Base-by-base conservation (phyloP, 2,888 invertebrate genomes). In the Creontiades dilutus region DNA sequence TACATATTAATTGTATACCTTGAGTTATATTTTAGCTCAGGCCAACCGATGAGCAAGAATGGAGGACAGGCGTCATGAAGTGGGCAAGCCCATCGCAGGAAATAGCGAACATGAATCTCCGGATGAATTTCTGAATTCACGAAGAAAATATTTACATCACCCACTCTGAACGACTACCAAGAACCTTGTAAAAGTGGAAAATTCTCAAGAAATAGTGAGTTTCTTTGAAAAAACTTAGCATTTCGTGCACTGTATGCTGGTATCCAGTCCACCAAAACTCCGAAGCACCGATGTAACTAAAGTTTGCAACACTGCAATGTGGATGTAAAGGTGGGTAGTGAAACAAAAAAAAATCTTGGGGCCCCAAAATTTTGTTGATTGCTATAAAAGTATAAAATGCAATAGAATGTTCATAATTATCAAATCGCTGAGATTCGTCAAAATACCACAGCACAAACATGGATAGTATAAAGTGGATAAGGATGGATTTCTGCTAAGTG, bases 41-140 rank as follows among this genome's bases (percentile, higher is more conserved):
- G 7, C 37, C 37, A 2, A 4, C 37, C 37, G 37, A 37, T 68
- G 68, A 23, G 23, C 68, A 68, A 23, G 68, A 68, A 68, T 68
- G 68, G 68, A 68, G 68, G 68, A 68, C 68, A 68, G 23, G 68
- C 68, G 68, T 68, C 68, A 68, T 23, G 68, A 23, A 68, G 68
- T 23, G 68, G 68, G 23, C 68, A 68, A 68, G 68, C 68, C 68
- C 27, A 68, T 68, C 23, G 12, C 11, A 27, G 11, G 1, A 68
- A 5, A 23, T n/a, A 68, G 52, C 16, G 16, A 52, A 2, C 52
- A 16, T 52, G 37, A 2, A 37, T 37, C 7, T 37, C 7, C 7
- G 37, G 7, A 37, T 37, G 37, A 37, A 37, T 37, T 37, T 37
- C 37, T 37, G 37, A 52, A 52, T 7, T 14, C 52, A 52, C 3